Conservation (phyloP, 2,888 invertebrate genomes). For the Zele albiditarsus region DNA sequence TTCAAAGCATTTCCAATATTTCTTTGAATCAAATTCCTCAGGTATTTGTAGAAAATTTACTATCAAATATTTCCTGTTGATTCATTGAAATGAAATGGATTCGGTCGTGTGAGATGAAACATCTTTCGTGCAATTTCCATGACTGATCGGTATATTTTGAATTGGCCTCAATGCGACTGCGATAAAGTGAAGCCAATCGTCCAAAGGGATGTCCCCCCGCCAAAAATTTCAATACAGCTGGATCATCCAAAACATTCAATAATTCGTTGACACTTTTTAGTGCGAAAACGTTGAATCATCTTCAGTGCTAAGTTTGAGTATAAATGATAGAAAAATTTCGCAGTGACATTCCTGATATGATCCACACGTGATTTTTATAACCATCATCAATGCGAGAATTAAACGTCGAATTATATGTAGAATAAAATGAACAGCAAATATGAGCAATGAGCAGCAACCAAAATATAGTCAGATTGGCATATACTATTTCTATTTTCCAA, state of each 20-base stretch:
- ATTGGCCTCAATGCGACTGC: constrained; percentile 69
- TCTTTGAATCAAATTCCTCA: constrained; percentile 55
- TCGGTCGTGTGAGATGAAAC: constrained; percentile 66
- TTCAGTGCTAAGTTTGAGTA: constrained; percentile 49
- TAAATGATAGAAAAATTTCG: constrained; percentile 27
- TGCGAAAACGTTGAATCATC: constrained; percentile 62
- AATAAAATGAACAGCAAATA: too few species aligned
- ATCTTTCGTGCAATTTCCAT: constrained; percentile 67
- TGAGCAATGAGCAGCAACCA: too few species aligned
- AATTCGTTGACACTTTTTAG: constrained; percentile 57
- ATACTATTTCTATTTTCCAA: too few species aligned
- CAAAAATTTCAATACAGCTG: constrained; percentile 63
- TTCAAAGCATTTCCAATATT: constrained; percentile 1
- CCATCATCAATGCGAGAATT: not conserved
- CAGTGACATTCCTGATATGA: not conserved
- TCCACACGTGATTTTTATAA: not conserved
- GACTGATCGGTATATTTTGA: constrained; percentile 68
- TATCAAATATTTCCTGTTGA: constrained; percentile 56
- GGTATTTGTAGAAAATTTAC: constrained; percentile 61
- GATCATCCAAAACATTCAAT: constrained; percentile 52
- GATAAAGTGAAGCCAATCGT: constrained; percentile 70
- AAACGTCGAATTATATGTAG: too few species aligned
- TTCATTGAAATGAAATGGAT: constrained; percentile 61
- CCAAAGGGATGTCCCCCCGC: constrained; percentile 70
- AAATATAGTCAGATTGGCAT: too few species aligned